These are phyloP conservation scores for Thera britannica DNA, from an alignment of 2,888 invertebrate genomes.

Conservation along the genomic window DNA sequence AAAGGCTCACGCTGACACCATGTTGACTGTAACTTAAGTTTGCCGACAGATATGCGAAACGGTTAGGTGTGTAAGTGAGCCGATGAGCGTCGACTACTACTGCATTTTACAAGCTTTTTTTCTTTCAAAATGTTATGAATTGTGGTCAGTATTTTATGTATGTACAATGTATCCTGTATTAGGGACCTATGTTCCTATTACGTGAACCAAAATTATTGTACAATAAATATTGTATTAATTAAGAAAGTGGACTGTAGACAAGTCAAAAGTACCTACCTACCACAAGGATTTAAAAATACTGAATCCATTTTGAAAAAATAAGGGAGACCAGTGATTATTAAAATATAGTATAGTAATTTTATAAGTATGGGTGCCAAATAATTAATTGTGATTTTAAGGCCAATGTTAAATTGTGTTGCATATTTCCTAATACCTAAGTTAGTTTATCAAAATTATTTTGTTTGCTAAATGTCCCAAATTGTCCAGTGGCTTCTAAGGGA, in stretches of 20 bases:
- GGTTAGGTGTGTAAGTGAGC: background rate
- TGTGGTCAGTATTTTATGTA: too few relatives aligned
- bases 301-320: background rate
- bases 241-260: too few relatives aligned
- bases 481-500: conserved; percentile 22
- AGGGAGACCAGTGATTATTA: background rate
- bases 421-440: conserved; percentile 19
- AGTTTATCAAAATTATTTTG: conserved; percentile 5
- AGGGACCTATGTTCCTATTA: too few relatives aligned
- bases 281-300: background rate
- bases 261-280: background rate
- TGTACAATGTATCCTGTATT: too few relatives aligned
- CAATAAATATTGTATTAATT: too few relatives aligned
- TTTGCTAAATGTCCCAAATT: conserved; percentile 19
- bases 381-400: conserved; percentile 26
- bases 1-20: background rate
- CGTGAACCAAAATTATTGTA: too few relatives aligned
- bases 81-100: background rate
- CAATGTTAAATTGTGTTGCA: conserved; percentile 19
- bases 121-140: too few relatives aligned
- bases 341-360: conserved; percentile 11
- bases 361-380: conserved; percentile 33
- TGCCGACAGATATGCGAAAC: background rate
- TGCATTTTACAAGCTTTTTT: background rate
- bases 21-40: too few relatives aligned